These are phyloP conservation scores for Arvicanthis niloticus DNA, from an alignment of 2,113 vertebrate species.

Conservation along the genomic window DNA sequence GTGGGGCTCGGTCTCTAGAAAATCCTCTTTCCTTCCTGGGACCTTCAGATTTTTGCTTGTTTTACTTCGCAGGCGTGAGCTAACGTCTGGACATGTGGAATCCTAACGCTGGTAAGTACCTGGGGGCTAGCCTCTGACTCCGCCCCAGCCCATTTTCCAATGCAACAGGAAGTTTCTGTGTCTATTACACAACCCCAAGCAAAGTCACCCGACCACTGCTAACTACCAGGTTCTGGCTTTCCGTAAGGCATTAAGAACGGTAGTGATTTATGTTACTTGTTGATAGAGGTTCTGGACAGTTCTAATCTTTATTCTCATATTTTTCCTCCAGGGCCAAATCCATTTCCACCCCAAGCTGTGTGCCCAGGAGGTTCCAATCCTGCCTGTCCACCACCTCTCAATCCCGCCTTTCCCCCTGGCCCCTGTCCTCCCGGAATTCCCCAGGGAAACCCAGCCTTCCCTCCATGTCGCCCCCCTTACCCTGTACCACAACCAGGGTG, in stretches of 20 bases:
- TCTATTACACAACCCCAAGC: accelerated
- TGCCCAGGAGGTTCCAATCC: constrained; percentile 85
- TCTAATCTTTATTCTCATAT: constrained; percentile 63
- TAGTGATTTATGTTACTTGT: not conserved
- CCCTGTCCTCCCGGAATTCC: constrained; percentile 71
- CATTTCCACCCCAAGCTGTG: constrained; percentile 57
- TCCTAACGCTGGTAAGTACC: constrained; percentile 73
- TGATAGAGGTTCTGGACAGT: constrained; percentile 40
- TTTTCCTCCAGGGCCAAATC: constrained; percentile 75
- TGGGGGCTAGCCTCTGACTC: not conserved
- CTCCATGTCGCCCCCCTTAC: constrained; percentile 68
- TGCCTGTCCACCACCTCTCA: constrained; percentile 68
- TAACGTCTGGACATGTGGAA: constrained; percentile 76
- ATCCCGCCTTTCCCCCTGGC: constrained; percentile 81
- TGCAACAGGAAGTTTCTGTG: not conserved
- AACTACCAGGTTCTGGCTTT: not conserved
- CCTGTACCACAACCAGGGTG: constrained; percentile 76
- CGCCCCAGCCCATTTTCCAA: not conserved
- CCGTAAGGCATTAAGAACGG: not conserved
- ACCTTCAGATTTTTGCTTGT: not conserved
- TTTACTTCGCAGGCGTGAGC: constrained; percentile 59
- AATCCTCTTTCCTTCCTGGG: not conserved
- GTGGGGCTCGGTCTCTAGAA: not conserved
- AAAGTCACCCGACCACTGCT: not conserved
- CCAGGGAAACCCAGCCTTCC: constrained; percentile 80